phyloP scores from a whole-genome alignment of 2,888 invertebrate species.

The Acanthosepion esculentum region DNA sequence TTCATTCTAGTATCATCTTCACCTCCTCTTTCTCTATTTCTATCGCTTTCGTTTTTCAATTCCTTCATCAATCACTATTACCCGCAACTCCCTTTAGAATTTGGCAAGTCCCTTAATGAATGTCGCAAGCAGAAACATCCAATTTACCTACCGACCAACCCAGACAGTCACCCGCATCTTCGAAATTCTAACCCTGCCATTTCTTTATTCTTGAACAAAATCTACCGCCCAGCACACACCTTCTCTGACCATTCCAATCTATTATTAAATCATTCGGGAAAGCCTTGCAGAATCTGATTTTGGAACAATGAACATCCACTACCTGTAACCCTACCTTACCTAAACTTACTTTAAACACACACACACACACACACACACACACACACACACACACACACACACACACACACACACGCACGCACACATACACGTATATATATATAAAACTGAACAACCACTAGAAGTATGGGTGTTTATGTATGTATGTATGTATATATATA shows the following conservation, averaged over 20 bases:
- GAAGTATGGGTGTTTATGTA: not conserved
- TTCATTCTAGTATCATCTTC: not conserved
- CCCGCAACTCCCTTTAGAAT: not conserved
- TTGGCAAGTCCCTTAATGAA: conserved; percentile 14
- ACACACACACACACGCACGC: too few relatives aligned
- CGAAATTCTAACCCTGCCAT: not conserved
- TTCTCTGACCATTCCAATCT: not conserved
- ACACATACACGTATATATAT: too few relatives aligned
- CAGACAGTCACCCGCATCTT: not conserved
- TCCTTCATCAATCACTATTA: conserved; percentile 21
- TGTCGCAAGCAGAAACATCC: conserved; percentile 18
- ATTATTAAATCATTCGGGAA: not conserved
- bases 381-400: not conserved
- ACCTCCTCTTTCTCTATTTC: not conserved
- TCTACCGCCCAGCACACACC: not conserved
- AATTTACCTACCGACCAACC: conserved; percentile 5
- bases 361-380: not conserved
- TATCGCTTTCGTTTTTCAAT: not conserved
- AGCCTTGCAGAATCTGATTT: not conserved
- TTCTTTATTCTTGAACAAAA: not conserved
- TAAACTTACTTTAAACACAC: too few relatives aligned
- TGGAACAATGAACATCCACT: not conserved
- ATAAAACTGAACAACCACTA: not conserved
- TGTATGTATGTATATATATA: not conserved
- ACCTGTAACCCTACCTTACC: not conserved